Evolutionary conservation across 1,140 invertebrate genomes (phyloP), one percentile per base, ranked within the genome.

Genomic region (Steinernema feltiae): DNA sequence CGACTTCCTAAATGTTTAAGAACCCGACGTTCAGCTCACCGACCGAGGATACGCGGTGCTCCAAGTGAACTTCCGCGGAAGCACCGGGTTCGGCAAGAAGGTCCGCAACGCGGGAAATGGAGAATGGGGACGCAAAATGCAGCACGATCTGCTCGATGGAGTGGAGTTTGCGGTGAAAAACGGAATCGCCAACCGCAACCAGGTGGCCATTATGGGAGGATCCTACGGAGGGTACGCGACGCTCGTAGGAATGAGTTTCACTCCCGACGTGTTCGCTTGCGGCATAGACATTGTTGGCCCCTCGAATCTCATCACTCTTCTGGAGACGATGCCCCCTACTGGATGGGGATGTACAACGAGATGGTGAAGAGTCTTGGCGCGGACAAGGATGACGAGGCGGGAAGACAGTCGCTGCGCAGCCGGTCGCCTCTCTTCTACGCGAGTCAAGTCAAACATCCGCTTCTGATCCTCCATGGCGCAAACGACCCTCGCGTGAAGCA

Each of bases 121-220:
- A 30, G 84, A 85, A 79, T 85, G 84, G 84, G 84, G 83, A 18
- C 72, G 85, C 1, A 85, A 85, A 72, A 85, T 85, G 84, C 84
- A 85, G 31, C 78, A 84, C 32, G 84, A 85, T 73, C 74, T 85
- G 12, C 74, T 86, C 29, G 85, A 85, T 48, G 84, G 80, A 21
- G 84, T 86, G 18, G 82, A 85, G 35, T 85, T 81, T 41, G 73
- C 79, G 21, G 81, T 86, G 15, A 46, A 76, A 18, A 84, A 85
- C 48, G 84, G 84, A 71, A 81, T 85, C 30, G 82, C 76, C n/a
- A 72, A 82, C 48, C 30, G 72, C 41, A 70, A 77, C 1, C 73
- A 80, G 72, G 76, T 86, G 17, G 84, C 84, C 18, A 84, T 85
- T 18, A 84, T 85, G 83, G 84, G 80, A n/a, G 83, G 83, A 29